Base-by-base conservation (phyloP, 2,888 invertebrate species). In the Rhagophthalmus giganteus region DNA sequence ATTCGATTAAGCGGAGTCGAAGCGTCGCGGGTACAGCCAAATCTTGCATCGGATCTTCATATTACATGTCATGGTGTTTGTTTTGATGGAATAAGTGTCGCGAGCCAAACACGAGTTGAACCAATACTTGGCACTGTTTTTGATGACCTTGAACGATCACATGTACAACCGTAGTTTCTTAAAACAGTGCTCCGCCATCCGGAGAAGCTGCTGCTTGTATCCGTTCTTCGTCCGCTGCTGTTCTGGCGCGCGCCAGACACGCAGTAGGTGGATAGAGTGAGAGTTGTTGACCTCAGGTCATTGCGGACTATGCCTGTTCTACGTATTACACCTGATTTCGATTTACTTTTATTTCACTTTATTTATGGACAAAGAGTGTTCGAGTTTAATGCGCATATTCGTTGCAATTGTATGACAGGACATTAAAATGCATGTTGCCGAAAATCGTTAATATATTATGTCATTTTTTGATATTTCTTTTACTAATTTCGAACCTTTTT, bases 221-320 rank as follows among this genome's bases (percentile, higher is more conserved):
- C 49, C 50, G 50, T 49, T 55, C 54, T 50, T 57, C 51, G 56
- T 53, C 46, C 58, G 40, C 52, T 54, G 57, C 54, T 59, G 57
- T 58, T 56, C 48, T 57, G 54, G 58, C 54, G 52, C 57, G 65
- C 70, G 65, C 68, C 70, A 71, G 71, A 71, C 70, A 69, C 64
- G 62, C 69, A 74, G 74, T 74, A 71, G 74, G 74, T 71, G 74
- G 73, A 71, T 71, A 73, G 70, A 69, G 68, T 68, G 71, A 71
- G 71, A 73, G 74, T 74, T 73, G 74, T 74, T 74, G 74, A 74
- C 74, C 74, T 72, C 70, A 71, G 74, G 73, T 73, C 74, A 74
- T 71, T 69, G 65, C 69, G 67, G 66, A 70, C 70, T 70, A 68
- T 68, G 67, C 71, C 70, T 63, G 63, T 67, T 66, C 65, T 65